Conservation (phyloP, 2,888 invertebrate genomes). For the Didymodactylos carnosus region DNA sequence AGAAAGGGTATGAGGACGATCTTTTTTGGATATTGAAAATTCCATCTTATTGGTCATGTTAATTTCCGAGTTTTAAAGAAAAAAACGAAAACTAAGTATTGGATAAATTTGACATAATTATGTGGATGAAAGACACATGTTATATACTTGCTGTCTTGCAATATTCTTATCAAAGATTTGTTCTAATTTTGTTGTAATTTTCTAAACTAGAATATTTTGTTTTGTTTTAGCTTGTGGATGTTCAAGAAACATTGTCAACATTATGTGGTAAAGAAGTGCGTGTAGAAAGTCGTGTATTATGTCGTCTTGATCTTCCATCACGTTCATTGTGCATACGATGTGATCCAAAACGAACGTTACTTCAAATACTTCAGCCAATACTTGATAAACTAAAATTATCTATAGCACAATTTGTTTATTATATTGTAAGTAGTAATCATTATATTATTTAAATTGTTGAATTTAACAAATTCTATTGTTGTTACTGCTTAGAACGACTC, state of each 20-base stretch:
- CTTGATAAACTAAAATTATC: neutral
- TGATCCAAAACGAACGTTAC: neutral
- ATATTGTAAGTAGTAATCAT: neutral
- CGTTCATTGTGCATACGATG: neutral
- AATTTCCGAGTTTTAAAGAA: no score
- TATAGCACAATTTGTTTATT: neutral
- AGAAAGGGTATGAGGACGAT: no score
- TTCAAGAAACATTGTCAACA: neutral
- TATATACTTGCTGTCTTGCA: no score
- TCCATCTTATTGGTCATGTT: no score
- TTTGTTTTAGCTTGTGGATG: neutral
- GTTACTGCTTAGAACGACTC: neutral
- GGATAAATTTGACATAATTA: no score
- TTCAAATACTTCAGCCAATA: neutral
- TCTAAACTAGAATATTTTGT: no score
- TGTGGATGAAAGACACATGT: no score
- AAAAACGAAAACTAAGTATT: no score
- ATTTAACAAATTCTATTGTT: neutral
- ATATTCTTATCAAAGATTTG: no score
- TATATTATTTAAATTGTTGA: neutral
- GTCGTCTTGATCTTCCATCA: neutral
- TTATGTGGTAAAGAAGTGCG: neutral
- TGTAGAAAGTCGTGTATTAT: neutral
- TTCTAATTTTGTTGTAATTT: no score
- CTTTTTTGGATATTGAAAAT: no score